Percentiles rank a stretch among this genome's conserved stretches.
Conservation (phyloP, 1,140 invertebrate species). For the Apis florea region DNA sequence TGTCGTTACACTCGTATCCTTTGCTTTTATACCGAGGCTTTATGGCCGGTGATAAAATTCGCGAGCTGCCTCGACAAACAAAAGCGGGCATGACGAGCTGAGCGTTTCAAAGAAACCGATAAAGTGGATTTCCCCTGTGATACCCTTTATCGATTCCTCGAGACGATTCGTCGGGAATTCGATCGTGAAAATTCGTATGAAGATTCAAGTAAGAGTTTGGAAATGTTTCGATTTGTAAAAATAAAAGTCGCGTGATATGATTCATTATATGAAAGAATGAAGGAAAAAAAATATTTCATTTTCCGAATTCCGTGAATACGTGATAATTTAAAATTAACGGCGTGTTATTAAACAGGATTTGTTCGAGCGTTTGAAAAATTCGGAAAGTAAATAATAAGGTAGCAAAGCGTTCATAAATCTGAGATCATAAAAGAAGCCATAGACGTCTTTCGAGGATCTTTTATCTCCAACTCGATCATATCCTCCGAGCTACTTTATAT, state of each 20-base stretch:
- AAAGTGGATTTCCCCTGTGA: conserved; percentile 32
- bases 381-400: not conserved
- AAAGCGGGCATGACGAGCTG: conserved; percentile 24
- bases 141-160: not conserved
- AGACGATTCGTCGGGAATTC: not conserved
- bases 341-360: not conserved
- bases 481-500: not conserved
- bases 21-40: conserved; percentile 31
- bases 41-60: conserved; percentile 52
- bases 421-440: not conserved
- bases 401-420: not conserved
- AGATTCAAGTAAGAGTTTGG: no score
- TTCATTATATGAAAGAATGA: not conserved
- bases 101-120: conserved; percentile 43
- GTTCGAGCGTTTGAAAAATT: not conserved
- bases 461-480: not conserved
- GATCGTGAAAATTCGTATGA: not conserved
- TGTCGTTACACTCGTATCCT: conserved; percentile 40
- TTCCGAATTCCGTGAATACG: not conserved
- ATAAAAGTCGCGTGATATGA: no score
- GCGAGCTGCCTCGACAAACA: conserved; percentile 37
- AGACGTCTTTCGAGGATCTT: not conserved
- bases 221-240: no score
- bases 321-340: no score
- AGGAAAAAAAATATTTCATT: not conserved